These are phyloP conservation scores for Trachymyrmex septentrionalis DNA, from an alignment of 1,140 invertebrate species.

Conservation along the genomic window DNA sequence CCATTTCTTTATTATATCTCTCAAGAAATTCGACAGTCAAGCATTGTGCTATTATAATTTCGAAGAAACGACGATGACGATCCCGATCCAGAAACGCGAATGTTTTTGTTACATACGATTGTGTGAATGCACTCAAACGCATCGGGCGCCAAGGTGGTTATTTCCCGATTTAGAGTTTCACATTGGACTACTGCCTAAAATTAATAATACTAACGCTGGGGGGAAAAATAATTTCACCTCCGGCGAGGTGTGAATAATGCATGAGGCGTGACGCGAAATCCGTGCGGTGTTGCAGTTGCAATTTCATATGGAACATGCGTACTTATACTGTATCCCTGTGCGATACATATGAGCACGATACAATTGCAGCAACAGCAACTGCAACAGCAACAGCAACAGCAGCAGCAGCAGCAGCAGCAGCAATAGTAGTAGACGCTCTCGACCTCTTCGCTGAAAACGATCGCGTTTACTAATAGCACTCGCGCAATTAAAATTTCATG, in stretches of 20 bases:
- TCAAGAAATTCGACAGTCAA: not conserved
- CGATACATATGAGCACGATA: conserved; percentile 20
- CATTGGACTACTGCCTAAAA: conserved; percentile 38
- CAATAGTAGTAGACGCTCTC: conserved; percentile 16
- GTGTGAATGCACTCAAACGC: conserved; percentile 30
- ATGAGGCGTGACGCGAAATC: conserved; percentile 63
- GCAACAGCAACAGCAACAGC: not conserved
- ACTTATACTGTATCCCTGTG: conserved; percentile 32
- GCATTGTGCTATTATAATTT: not conserved
- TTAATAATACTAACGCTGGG: conserved; percentile 54
- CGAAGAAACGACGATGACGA: not conserved
- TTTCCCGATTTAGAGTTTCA: conserved; percentile 35
- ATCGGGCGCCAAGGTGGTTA: conserved; percentile 12
- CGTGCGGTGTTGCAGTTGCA: conserved; percentile 43
- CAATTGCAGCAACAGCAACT: conserved; percentile 29
- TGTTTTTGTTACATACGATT: conserved; percentile 3
- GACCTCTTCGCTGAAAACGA: conserved; percentile 48
- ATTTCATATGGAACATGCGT: conserved; percentile 51
- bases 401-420: not conserved
- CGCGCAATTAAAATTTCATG: conserved; percentile 67
- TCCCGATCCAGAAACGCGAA: conserved; percentile 23
- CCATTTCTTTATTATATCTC: not conserved
- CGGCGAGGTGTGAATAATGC: conserved; percentile 73
- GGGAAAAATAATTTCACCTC: conserved; percentile 60
- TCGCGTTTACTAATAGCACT: conserved; percentile 65